These are phyloP conservation scores for Taurulus bubalis DNA, from an alignment of 2,113 vertebrate species.

Conservation along the genomic window DNA sequence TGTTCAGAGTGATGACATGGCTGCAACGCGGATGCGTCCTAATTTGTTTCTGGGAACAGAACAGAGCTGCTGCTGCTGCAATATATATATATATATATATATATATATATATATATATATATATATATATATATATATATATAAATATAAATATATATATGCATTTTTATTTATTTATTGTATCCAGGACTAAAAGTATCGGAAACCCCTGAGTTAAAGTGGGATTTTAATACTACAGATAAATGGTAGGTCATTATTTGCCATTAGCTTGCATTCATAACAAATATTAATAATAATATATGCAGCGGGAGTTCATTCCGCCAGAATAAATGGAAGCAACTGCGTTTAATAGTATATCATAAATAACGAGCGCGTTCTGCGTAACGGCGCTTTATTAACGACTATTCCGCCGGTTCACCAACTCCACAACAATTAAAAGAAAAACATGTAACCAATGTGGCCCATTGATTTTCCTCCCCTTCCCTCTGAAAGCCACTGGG, in stretches of 20 bases:
- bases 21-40: constrained; percentile 9
- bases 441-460: constrained; percentile 45
- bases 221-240: constrained; percentile 18
- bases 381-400: background rate
- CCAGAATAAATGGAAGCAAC: constrained; percentile 29
- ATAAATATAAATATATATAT: background rate
- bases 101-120: background rate
- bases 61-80: background rate
- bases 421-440: constrained; percentile 51
- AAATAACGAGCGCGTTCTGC: constrained; percentile 37
- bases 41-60: constrained; percentile 11
- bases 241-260: constrained; percentile 11
- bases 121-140: too few species aligned
- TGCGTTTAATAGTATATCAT: constrained; percentile 38
- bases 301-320: constrained; percentile 5
- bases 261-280: constrained; percentile 9
- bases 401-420: background rate
- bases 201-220: background rate
- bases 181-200: background rate
- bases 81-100: background rate
- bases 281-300: constrained; percentile 34
- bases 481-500: constrained; percentile 66
- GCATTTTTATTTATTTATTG: background rate
- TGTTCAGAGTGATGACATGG: constrained; percentile 42
- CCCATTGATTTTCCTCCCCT: constrained; percentile 69